These are phyloP conservation scores for Strigops habroptila DNA, from an alignment of 2,113 vertebrate genomes.

Conservation along the genomic window DNA sequence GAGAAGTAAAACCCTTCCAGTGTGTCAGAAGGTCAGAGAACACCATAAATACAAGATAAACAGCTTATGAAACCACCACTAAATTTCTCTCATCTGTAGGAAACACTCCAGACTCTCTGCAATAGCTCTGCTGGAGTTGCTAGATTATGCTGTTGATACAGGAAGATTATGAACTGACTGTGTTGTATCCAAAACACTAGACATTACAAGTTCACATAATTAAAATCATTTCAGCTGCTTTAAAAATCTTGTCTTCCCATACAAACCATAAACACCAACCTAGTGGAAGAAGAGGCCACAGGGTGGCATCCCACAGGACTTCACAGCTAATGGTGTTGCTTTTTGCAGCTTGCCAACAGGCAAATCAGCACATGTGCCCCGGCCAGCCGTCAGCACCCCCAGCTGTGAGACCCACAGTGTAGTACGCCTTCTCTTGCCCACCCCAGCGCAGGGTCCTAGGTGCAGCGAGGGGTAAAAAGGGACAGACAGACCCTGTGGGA, in stretches of 20 bases:
- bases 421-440: fast-evolving
- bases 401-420: fast-evolving
- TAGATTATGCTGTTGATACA: neutral
- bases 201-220: neutral
- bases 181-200: neutral
- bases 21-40: neutral
- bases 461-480: fast-evolving
- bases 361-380: neutral
- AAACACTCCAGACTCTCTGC: neutral
- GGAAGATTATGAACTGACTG: neutral
- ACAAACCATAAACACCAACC: neutral
- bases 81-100: neutral
- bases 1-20: neutral
- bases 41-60: neutral
- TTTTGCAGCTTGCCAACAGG: neutral
- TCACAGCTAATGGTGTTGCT: neutral
- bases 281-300: neutral
- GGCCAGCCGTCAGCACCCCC: neutral
- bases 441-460: no score
- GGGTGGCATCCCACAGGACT: neutral
- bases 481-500: neutral
- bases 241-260: neutral
- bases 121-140: neutral
- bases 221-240: neutral
- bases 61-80: neutral